Conservation (phyloP, 2,888 invertebrate genomes). For the Drymonia ruficornis region DNA sequence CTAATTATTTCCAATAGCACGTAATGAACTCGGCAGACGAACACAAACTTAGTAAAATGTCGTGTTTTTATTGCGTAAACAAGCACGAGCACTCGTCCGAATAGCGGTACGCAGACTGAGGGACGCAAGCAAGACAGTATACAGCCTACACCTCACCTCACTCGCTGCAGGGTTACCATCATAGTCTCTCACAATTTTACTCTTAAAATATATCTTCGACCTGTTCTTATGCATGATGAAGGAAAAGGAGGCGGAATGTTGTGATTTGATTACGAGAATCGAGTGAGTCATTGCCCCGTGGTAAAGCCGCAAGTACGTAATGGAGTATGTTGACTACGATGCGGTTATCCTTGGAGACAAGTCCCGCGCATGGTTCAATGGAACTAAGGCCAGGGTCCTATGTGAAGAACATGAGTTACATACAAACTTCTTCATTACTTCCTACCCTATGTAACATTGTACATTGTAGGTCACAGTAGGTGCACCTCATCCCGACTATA, state of each 20-base stretch:
- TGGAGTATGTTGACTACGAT: slow-evolving; percentile 20
- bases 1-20: slow-evolving; percentile 20
- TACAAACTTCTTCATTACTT: too few species aligned
- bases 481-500: too few species aligned
- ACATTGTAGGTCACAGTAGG: too few species aligned
- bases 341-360: slow-evolving; percentile 24
- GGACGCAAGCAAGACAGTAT: slow-evolving; percentile 17
- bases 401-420: too few species aligned
- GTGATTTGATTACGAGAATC: slow-evolving; percentile 38
- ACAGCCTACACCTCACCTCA: slow-evolving; percentile 29
- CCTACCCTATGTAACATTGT: too few species aligned
- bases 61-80: slow-evolving; percentile 20
- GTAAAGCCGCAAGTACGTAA: slow-evolving; percentile 28
- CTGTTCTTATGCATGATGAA: slow-evolving; percentile 11
- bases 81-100: slow-evolving; percentile 16
- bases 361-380: slow-evolving; percentile 1
- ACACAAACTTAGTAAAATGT: slow-evolving; percentile 30
- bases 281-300: slow-evolving; percentile 43
- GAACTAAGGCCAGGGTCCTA: too few species aligned
- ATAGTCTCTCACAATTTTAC: slow-evolving; percentile 22
- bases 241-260: slow-evolving; percentile 28
- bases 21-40: slow-evolving; percentile 21
- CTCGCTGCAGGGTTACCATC: slow-evolving; percentile 30
- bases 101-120: slow-evolving; percentile 39
- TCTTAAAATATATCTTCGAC: slow-evolving; percentile 19